Percentiles rank a stretch among this genome's conserved stretches.
Conservation (phyloP, 2,113 vertebrate species). For the Oncorhynchus kisutch region DNA sequence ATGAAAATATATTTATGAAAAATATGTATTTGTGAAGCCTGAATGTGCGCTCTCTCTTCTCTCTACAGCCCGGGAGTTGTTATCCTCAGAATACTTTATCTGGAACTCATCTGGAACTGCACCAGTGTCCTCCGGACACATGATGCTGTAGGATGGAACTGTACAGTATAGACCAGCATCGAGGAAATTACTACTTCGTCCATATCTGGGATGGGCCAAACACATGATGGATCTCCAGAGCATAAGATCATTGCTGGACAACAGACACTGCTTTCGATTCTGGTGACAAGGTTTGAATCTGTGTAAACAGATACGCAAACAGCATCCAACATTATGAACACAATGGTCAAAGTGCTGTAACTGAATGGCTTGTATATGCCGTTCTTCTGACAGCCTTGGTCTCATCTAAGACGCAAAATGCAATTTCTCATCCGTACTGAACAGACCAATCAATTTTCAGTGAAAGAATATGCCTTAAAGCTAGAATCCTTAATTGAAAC, state of each 20-base stretch:
- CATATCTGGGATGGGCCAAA: neutral
- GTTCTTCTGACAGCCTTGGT: neutral
- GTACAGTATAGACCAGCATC: neutral
- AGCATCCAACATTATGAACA: neutral
- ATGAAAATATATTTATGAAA: neutral
- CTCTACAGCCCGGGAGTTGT: constrained; percentile 82
- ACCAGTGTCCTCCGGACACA: constrained; percentile 73
- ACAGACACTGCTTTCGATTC: neutral
- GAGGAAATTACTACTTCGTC: neutral
- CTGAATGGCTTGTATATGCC: neutral
- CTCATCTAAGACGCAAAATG: neutral
- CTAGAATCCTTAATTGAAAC: too few species aligned
- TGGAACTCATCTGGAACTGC: constrained; percentile 93
- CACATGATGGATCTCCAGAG: neutral
- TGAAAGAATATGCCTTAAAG: neutral
- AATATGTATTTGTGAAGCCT: too few species aligned
- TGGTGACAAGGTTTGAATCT: neutral
- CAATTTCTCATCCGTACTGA: neutral
- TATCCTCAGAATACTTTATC: constrained; percentile 89
- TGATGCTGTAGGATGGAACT: constrained; percentile 55
- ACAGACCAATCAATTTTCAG: neutral
- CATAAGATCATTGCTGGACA: neutral
- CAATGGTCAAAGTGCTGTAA: neutral
- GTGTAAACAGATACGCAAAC: neutral
- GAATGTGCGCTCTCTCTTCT: neutral